Base-by-base conservation (phyloP, 2,113 vertebrate species). In the Plestiodon gilberti region DNA sequence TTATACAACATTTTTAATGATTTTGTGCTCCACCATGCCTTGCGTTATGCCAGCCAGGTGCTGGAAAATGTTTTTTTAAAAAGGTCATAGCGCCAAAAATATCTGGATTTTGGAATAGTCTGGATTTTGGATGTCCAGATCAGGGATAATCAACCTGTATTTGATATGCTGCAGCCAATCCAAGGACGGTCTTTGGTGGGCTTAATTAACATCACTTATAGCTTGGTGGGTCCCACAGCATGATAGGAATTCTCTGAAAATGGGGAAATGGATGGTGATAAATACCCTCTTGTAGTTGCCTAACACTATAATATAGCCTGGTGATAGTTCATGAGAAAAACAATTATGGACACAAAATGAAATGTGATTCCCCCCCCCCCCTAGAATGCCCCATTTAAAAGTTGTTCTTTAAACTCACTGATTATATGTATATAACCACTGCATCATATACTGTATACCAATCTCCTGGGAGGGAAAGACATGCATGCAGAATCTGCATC, bases 291-390 rank as follows among this genome's bases (percentile, higher is more conserved):
- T 57, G 55, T 15, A 57, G 55, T 17, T n/a, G 30, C 28, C 65
- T 67, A 7, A 59, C 18, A 78, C 13, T 11, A 59, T 4, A 7
- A 4, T n/a, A 79, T 38, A 75, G 35, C 80, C 57, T 81, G 83
- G 69, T 38, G 40, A 70, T 38, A 11, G 0, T 84, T 81, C 23
- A 28, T 73, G 92, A 88, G 90, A n/a, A 86, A 1, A 30, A 82
- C 85, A 18, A 40, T 90, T n/a, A 61, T 83, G 57, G n/a, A n/a
- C 70, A 43, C 10, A 83, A 30, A 18, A 61, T 17, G 69, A 84
- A 92, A 81, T 62, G 14, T 86, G 35, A 40, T 28, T 13, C 25
- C 40, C 13, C 28, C 23, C 10, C 43, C 48, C 3, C 10, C 38
- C 38, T 35, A 14, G 28, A n/a, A n/a, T 43, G 62, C 62, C 33